Conservation (phyloP, 2,797 vertebrate genomes). For the Pseudochromis fuscus region DNA sequence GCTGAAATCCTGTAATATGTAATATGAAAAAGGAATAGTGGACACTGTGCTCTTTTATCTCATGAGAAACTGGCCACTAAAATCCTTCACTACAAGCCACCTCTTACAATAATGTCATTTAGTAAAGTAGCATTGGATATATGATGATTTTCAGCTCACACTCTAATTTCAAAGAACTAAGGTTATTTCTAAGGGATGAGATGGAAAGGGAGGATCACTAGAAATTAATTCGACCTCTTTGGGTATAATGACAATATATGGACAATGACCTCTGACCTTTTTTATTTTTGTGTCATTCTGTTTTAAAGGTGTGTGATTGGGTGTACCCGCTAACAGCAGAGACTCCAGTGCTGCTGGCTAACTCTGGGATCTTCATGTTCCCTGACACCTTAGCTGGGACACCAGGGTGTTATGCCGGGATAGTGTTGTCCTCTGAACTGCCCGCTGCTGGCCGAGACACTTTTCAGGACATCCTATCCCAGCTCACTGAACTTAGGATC, state of each 20-base stretch:
- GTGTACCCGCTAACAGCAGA: constrained; percentile 89
- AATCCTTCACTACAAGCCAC: neutral
- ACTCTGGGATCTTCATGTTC: constrained; percentile 95
- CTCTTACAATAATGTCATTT: neutral
- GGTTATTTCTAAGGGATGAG: neutral
- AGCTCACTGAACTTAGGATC: constrained; percentile 90
- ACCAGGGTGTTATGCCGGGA: constrained; percentile 90
- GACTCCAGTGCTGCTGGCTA: constrained; percentile 92
- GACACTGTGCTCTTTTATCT: constrained; percentile 1
- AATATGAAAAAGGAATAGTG: constrained; percentile 5
- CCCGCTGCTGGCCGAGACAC: constrained; percentile 85
- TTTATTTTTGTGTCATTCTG: constrained; percentile 26
- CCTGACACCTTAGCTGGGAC: constrained; percentile 88
- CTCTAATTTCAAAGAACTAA: neutral
- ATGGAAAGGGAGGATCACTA: neutral
- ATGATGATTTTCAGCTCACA: neutral
- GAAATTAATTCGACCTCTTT: neutral
- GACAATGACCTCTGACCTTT: neutral
- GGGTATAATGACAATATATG: neutral
- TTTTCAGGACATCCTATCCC: constrained; percentile 90
- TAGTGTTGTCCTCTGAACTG: constrained; percentile 94
- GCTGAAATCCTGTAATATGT: constrained; percentile 14
- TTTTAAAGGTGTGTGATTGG: constrained; percentile 93
- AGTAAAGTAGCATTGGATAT: neutral
- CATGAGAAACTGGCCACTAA: neutral